Percentiles rank a stretch among this genome's conserved stretches.
Evolutionary conservation across 2,888 invertebrate species (phyloP).

Genomic region (Orthonychiurus folsomi): DNA sequence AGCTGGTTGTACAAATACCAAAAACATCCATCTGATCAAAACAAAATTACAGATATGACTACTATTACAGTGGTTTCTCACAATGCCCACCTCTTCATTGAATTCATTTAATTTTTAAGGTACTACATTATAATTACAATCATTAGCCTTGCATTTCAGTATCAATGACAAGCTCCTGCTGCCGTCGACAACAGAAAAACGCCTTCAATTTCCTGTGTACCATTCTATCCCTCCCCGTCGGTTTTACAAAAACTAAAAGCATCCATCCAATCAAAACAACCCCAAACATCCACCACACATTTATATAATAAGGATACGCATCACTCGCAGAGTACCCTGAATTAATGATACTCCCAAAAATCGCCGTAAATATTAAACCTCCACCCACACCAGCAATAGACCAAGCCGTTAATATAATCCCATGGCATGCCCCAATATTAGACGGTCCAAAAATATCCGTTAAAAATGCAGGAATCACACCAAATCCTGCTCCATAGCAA

Average conservation of each 20-base stretch:
- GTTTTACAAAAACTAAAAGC: slow-evolving; percentile 23
- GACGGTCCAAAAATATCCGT: slow-evolving; percentile 24
- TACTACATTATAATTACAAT: too few relatives aligned
- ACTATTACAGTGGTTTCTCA: too few relatives aligned
- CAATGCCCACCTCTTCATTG: too few relatives aligned
- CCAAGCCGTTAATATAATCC: slow-evolving; percentile 33
- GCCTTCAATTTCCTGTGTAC: slow-evolving; percentile 11
- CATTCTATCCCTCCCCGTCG: slow-evolving; percentile 24
- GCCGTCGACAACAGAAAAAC: neutral
- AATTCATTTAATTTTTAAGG: too few relatives aligned
- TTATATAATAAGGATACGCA: slow-evolving; percentile 32
- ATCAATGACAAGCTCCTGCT: neutral
- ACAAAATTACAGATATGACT: too few relatives aligned
- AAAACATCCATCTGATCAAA: neutral
- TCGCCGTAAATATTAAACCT: slow-evolving; percentile 28
- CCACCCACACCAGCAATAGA: slow-evolving; percentile 32
- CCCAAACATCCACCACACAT: slow-evolving; percentile 32
- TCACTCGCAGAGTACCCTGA: slow-evolving; percentile 15
- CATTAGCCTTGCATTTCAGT: too few relatives aligned
- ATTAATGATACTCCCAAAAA: slow-evolving; percentile 18
- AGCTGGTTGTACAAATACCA: neutral
- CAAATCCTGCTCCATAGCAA: slow-evolving; percentile 18
- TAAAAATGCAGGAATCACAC: slow-evolving; percentile 18
- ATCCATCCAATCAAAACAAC: slow-evolving; percentile 29
- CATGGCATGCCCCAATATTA: slow-evolving; percentile 34